Base-by-base conservation (phyloP, 2,797 vertebrate species). In the Allobates femoralis region DNA sequence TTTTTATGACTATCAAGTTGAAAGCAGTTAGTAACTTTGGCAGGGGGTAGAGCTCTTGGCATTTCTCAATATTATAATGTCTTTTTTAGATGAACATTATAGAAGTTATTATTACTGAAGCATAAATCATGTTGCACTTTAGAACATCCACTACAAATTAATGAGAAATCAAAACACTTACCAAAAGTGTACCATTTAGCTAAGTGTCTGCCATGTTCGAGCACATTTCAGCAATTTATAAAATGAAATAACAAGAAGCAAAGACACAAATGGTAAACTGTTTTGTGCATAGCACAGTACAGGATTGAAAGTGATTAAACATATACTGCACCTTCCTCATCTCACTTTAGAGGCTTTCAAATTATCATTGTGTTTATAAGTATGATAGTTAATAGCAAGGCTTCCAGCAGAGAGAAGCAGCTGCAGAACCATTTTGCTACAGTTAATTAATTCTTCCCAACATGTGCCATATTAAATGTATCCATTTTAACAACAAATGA, bases 381-480 rank as follows among this genome's bases (percentile, higher is more conserved):
- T 90, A 84, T 86, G 84, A 91, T 92, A 91, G 88, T 89, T 86
- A 86, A 91, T 92, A 91, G 89, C 88, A 75, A 37, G 74, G 86
- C 91, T 93, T 94, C 93, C 92, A 94, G 90, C 93, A 93, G 93
- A 93, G 94, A 93, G 83, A 89, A 92, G 89, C 91, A 89, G 92
- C 91, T 92, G 87, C 88, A 88, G 90, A 94, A 93, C 89, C 89
- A 93, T 94, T 94, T 93, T 93, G 90, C 90, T 93, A 91, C 89
- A 94, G 91, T 94, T 93, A 94, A 91, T 94, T 94, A 95, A 94
- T 93, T 94, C 91, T 94, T 94, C 90, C 84, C 91, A 92, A 94
- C 93, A 93, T 94, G 92, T 93, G 76, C 89, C 93, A 82, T 92
- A 92, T 92, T 93, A 92, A 92, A 55, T 86, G 80, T 90, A 92